Evolutionary conservation across 2,113 vertebrate species (phyloP), one percentile per base, ranked within the genome.

Genomic region (Tenebrosternarchus preto): DNA sequence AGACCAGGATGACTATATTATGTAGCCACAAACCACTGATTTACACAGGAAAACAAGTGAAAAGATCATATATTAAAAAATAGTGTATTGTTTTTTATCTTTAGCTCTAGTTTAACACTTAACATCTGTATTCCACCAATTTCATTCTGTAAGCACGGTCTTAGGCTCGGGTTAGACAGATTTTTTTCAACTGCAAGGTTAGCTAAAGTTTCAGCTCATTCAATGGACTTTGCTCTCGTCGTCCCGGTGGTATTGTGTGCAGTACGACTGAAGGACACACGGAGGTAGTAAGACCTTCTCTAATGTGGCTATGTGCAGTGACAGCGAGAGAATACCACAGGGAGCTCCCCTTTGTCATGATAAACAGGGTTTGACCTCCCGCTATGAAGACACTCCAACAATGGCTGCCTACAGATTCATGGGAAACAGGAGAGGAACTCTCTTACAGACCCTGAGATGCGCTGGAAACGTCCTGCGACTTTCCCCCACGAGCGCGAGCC

Each of bases 331-430:
- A 36, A 66, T 64, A 46, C 33, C 80, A 59, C 73, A 43, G 66
- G 63, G 78, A 74, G 31, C 36, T 16, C 1, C 29, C 36, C 36
- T 83, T 86, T 86, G 82, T 82, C 61, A 82, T 86, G 83, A 57
- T 56, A 85, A 85, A 75, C 57, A 57, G 27, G 71, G 22, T 25
- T 36, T 84, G 76, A 78, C 79, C 85, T 84, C 79, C 80, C 82
- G 76, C 80, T 50, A 57, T 20, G 82, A 46, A 33, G 67, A 80
- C 64, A 22, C 57, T 67, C 77, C 27, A 31, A 61, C 79, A 74
- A 68, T 71, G 56, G 73, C 72, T 55, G 71, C 70, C 74, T 33
- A 63, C 75, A n/a, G 71, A 67, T 76, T 50, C 68, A 71, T 77
- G 73, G 80, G 80, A 81, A 81, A 60, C 64, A 19, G 76, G 24